Base-by-base conservation (phyloP, 2,113 vertebrate species). In the Centrocercus urophasianus region DNA sequence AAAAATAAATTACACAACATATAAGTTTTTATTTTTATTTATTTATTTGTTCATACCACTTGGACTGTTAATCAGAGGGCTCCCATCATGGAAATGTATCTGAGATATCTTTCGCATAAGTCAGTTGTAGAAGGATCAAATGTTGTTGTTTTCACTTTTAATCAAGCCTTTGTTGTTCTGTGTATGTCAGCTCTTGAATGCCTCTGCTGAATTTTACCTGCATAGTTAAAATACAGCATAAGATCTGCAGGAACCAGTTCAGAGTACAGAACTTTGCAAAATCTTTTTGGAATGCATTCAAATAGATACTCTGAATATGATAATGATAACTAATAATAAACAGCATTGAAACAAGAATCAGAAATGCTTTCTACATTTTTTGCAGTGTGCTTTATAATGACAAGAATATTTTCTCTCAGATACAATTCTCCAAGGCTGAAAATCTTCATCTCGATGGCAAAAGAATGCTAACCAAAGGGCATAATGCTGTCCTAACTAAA, bases 351-450 rank as follows among this genome's bases (percentile, higher is more conserved):
- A 52, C 27, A 52, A 74, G 74, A 89, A 95, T 95, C 57, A 89
- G 36, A 85, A 95, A 95, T 81, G 83, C 52, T 89, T 77, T 57
- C 57, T 54, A 48, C 56, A 19, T 80, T 79, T 54, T 54, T 94
- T 77, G 64, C 75, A 78, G 69, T 18, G 52, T 59, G 63, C 34
- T 77, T 91, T 61, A 66, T 40, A 27, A n/a, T 52, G 69, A 93
- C 91, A 86, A 60, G 74, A 92, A 59, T n/a, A 32, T 78, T 95
- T 96, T 47, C 78, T 83, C 34, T 91, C 71, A 57, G 34, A 77
- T 77, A 76, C 6, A 36, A 43, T 83, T 89, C 38, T 81, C 83
- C 76, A 48, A 60, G 76, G 76, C 17, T 56, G 61, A 82, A 90
- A 86, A 78, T 91, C 56, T 94, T 89, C 63, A 61, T 0, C 48